Evolutionary conservation across 2,797 vertebrate species (phyloP).

Genomic region (Eulemur coronatus): DNA sequence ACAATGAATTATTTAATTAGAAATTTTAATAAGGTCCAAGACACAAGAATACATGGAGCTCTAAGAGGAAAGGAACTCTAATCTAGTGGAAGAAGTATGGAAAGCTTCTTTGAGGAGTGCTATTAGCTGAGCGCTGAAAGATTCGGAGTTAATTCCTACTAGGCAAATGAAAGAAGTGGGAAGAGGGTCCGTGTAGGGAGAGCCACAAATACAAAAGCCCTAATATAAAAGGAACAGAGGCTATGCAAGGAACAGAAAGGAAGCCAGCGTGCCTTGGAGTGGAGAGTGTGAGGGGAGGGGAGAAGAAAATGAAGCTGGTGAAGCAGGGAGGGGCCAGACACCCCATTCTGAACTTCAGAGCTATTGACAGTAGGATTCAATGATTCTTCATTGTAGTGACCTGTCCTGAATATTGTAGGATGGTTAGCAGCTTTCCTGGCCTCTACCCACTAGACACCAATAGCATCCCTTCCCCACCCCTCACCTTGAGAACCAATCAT

Average conservation of each 20-base stretch:
- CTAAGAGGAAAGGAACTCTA: background rate
- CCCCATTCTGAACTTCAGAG: background rate
- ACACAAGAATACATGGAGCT: background rate
- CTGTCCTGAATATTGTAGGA: background rate
- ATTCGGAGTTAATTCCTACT: background rate
- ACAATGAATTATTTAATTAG: background rate
- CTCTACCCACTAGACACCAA: background rate
- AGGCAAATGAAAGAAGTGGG: background rate
- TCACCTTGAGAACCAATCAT: background rate
- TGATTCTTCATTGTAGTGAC: background rate
- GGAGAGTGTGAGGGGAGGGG: accelerated
- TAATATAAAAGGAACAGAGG: background rate
- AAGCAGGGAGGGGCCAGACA: background rate
- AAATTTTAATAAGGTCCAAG: background rate
- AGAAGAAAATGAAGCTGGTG: background rate
- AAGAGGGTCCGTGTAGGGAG: background rate
- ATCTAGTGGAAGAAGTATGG: background rate
- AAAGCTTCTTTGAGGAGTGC: background rate
- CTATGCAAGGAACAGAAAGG: background rate
- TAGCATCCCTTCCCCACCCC: background rate
- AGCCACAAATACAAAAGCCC: background rate
- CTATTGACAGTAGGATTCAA: background rate
- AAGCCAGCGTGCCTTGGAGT: background rate
- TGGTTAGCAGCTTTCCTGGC: background rate
- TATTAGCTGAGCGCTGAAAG: background rate